Percentiles rank a stretch among this genome's conserved stretches.
These are phyloP conservation scores for Tetramorium simillimum DNA, from an alignment of 1,140 invertebrate species.

Conservation along the genomic window DNA sequence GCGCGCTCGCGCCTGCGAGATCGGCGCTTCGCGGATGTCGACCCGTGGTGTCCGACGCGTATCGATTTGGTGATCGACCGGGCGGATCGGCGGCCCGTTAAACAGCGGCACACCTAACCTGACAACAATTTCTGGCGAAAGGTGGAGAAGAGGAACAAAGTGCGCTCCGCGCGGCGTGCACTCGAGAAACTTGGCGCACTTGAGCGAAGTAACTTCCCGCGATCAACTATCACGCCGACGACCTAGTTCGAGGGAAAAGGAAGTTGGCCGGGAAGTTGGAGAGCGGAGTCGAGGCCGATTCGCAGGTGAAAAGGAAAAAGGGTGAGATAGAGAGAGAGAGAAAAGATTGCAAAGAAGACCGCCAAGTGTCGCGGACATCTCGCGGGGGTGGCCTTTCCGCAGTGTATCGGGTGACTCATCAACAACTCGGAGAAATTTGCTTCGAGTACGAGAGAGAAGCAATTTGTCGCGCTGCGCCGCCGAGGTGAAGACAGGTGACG, in stretches of 20 bases:
- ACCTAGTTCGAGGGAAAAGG: neutral
- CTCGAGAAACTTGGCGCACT: slow-evolving; percentile 6
- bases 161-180: too few relatives aligned
- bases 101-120: neutral
- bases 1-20: neutral
- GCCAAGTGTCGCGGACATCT: neutral
- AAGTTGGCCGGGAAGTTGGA: neutral
- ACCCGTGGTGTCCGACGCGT: neutral
- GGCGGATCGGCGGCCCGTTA: neutral
- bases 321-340: neutral
- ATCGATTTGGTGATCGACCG: slow-evolving; percentile 48
- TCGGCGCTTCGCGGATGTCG: neutral
- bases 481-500: neutral
- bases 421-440: neutral
- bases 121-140: neutral
- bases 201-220: slow-evolving; percentile 4
- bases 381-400: neutral
- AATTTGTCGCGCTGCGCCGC: neutral
- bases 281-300: neutral
- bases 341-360: neutral
- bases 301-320: too few relatives aligned
- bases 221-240: neutral
- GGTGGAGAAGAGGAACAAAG: neutral
- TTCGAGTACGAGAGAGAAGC: neutral
- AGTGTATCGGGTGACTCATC: neutral